Conservation (phyloP, 2,113 vertebrate genomes). For the Elaphurus davidianus region DNA sequence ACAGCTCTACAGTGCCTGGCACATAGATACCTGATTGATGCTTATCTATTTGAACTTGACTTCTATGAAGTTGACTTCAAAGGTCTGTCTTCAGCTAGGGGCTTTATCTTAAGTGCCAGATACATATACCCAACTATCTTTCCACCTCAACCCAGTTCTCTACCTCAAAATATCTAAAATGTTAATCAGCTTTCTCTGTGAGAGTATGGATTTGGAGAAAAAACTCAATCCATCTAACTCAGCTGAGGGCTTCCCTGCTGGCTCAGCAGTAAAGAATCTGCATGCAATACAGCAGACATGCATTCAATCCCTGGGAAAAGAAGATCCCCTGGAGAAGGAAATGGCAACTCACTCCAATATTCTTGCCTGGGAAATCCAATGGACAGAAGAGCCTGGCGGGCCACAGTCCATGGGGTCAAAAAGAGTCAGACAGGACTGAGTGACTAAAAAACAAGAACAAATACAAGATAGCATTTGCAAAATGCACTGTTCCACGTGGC, state of each 20-base stretch:
- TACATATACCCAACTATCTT: background rate
- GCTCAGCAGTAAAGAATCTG: background rate
- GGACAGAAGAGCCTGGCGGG: background rate
- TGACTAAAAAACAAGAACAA: background rate
- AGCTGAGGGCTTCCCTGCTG: background rate
- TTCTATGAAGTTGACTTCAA: background rate
- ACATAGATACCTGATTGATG: background rate
- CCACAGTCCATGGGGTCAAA: background rate
- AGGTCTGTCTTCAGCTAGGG: background rate
- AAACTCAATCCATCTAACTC: background rate
- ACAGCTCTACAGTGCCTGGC: background rate
- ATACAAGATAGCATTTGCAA: background rate
- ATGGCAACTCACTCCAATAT: background rate
- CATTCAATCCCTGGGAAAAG: rapidly evolving
- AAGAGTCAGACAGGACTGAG: background rate
- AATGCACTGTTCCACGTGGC: background rate
- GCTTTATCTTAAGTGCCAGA: background rate
- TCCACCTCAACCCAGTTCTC: background rate
- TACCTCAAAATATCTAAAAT: background rate
- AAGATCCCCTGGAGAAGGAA: background rate
- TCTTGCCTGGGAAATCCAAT: background rate
- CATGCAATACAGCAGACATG: background rate
- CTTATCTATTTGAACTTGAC: background rate
- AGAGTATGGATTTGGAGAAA: background rate
- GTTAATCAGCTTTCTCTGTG: background rate